Base-by-base conservation (phyloP, 2,797 vertebrate genomes). In the Pelobates cultripes region DNA sequence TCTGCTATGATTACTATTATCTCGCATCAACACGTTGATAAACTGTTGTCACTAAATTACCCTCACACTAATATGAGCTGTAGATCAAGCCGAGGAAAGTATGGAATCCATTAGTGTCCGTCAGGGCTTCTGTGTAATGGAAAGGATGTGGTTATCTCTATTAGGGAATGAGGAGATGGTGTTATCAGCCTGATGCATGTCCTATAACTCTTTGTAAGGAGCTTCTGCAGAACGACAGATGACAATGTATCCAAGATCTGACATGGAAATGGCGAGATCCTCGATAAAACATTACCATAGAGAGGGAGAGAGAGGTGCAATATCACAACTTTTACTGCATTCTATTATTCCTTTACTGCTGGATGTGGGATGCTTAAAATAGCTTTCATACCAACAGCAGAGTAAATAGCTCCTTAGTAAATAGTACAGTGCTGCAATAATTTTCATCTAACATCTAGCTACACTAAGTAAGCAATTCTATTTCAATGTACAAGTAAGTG, bases 71-170 rank as follows among this genome's bases (percentile, higher is more conserved):
- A 89, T 89, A 87, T 90, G 93, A 92, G 89, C 93, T 93, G 92
- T 92, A 87, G 93, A 89, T 94, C 94, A 94, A 81, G 43, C 0
- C 0, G 91, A 75, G 71, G 92, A 0, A 0, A 92, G 92, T 93
- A 89, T 93, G 91, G 94, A 96, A 96, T 95, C 93, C 94, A 94
- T 96, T 94, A 91, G 93, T 94, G 94, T 92, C 93, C 90, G 91
- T 95, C 94, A 94, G 88, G 90, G 90, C 70, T 85, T 89, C 86
- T 88, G 82, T 91, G 91, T 94, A 94, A 90, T 89, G 89, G 91
- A 92, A 91, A 87, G 83, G 88, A 93, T 93, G 84, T 95, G 86
- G 87, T 91, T 94, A 91, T 91, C 91, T 93, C 88, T 78, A 83
- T 93, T 92, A 90, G 90, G 89, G 90, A 93, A 91, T 87, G 88